Evolutionary conservation across 2,888 invertebrate species (phyloP).

Genomic region (Matsumyia berberina): DNA sequence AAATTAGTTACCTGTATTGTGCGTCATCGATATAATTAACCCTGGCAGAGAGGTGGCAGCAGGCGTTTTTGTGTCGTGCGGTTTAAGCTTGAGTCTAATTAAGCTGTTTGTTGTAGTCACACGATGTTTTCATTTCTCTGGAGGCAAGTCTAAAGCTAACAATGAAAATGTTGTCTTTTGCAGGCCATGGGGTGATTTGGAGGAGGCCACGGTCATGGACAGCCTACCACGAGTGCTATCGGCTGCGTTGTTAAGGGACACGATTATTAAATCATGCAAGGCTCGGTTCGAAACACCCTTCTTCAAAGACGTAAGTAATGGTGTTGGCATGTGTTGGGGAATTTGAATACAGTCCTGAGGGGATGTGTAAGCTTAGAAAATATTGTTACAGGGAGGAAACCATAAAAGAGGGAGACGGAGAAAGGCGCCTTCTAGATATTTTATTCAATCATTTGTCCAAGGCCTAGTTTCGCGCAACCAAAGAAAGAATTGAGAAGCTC

Average conservation of each 20-base stretch:
- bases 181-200: conserved; percentile 77
- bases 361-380: too few relatives aligned
- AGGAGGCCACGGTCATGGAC: conserved; percentile 73
- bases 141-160: not conserved
- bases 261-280: conserved; percentile 66
- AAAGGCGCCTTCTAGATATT: too few relatives aligned
- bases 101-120: conserved; percentile 29
- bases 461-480: too few relatives aligned
- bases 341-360: too few relatives aligned
- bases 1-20: conserved; percentile 23
- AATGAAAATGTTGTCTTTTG: conserved; percentile 33
- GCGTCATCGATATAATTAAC: not conserved
- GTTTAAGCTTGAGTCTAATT: conserved; percentile 57
- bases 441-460: too few relatives aligned
- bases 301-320: conserved; percentile 29
- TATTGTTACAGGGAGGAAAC: too few relatives aligned
- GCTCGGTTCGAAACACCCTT: conserved; percentile 10
- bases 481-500: too few relatives aligned
- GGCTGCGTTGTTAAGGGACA: conserved; percentile 74
- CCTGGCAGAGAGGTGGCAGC: conserved; percentile 1
- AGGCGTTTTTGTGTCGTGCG: conserved; percentile 17
- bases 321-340: too few relatives aligned
- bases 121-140: conserved; percentile 5
- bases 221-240: conserved; percentile 77
- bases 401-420: too few relatives aligned